Conservation (phyloP, 2,888 invertebrate genomes). For the Pristionchus exspectatus region DNA sequence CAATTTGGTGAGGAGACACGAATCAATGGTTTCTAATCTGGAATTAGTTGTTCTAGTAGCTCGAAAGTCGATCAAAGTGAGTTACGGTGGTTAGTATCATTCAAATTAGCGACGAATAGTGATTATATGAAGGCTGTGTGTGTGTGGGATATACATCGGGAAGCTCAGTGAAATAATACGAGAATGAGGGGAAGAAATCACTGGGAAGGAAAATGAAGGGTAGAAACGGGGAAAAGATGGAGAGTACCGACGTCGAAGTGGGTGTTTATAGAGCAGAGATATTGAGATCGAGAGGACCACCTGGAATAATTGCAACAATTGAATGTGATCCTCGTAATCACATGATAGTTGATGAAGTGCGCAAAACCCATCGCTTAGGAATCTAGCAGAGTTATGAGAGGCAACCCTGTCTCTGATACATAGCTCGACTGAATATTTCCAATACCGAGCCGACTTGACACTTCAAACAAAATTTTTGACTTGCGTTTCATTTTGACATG, state of each 20-base stretch:
- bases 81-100: background rate
- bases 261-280: slow-evolving; percentile 60
- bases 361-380: no score
- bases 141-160: slow-evolving; percentile 24
- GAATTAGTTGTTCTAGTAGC: background rate
- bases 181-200: background rate
- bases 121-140: background rate
- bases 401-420: no score
- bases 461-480: background rate
- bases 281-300: slow-evolving; percentile 62
- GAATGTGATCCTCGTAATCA: background rate
- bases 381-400: no score
- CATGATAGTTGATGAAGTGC: background rate
- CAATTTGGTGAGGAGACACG: slow-evolving; percentile 15
- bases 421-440: no score
- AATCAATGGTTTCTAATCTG: slow-evolving; percentile 12
- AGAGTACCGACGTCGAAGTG: slow-evolving; percentile 27
- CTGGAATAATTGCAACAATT: slow-evolving; percentile 50
- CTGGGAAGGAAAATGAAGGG: background rate
- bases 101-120: background rate
- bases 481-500: background rate
- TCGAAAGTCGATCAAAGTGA: background rate
- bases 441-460: no score
- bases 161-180: slow-evolving; percentile 40
- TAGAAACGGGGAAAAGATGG: background rate